Evolutionary conservation across 2,797 vertebrate genomes (phyloP).

Genomic region (Siniperca undulata): DNA sequence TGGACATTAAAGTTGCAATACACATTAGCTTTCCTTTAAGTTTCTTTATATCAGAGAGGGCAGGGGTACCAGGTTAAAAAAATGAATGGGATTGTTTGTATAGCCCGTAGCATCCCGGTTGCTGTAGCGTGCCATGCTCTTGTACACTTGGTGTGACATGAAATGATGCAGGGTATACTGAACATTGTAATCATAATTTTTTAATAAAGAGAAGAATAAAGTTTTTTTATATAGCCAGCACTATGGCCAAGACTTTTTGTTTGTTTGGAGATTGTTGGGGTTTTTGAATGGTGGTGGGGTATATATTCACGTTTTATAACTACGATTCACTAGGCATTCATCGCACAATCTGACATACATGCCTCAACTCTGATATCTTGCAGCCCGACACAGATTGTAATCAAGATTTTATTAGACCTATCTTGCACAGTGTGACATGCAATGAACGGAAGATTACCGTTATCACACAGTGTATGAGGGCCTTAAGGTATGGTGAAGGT

Average conservation of each 20-base stretch:
- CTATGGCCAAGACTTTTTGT: background rate
- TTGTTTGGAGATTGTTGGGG: background rate
- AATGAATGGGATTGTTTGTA: background rate
- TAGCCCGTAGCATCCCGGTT: background rate
- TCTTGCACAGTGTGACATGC: background rate
- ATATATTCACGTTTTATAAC: too few species aligned
- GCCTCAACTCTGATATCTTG: background rate
- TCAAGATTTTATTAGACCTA: constrained; percentile 18
- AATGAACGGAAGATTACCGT: constrained; percentile 16
- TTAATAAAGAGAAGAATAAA: too few species aligned
- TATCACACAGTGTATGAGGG: constrained; percentile 14
- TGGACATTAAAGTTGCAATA: background rate
- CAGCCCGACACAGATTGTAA: background rate
- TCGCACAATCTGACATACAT: background rate
- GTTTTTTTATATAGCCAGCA: background rate
- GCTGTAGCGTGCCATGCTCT: background rate
- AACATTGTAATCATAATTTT: background rate
- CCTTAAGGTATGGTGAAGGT: constrained; percentile 19
- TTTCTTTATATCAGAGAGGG: background rate
- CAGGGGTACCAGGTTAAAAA: background rate
- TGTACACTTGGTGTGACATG: background rate
- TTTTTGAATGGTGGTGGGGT: too few species aligned
- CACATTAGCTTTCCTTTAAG: background rate
- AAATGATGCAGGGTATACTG: too few species aligned
- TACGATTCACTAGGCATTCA: background rate